Base-by-base conservation (phyloP, 1,140 invertebrate species). In the Microplitis mediator region DNA sequence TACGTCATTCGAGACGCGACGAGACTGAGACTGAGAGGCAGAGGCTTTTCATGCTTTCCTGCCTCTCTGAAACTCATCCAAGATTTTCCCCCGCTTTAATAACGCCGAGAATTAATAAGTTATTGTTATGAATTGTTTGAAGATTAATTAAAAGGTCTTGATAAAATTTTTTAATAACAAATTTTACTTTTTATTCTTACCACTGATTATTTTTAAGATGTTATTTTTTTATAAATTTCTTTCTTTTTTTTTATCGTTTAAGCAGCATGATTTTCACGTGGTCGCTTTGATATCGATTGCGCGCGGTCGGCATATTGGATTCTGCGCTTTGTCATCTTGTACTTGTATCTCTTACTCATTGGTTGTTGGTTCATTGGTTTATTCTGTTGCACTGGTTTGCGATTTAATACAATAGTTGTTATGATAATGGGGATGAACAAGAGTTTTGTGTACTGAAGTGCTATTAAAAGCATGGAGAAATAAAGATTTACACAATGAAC, bases 241-340 rank as follows among this genome's bases (percentile, higher is more conserved):
- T 54, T 54, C 2, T 3, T 60, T 34, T 60, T 31, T 60, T 62
- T 62, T 32, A 13, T 63, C 11, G 61, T 39, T 32, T 9, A 9
- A 51, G 16, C 63, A 51, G 82, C 81, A 74, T 83, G 81, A 81
- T 81, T 84, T 82, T 83, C 83, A 84, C 83, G 83, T 85, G 82
- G 80, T 78, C 72, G 75, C 76, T 65, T 72, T 73, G 74, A 76
- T 84, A 84, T 85, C 81, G 82, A 84, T 85, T 79, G 77, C 75
- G 72, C 74, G 68, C 75, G 58, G 69, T 51, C 77, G 75, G 71
- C 76, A 77, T 76, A 80, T 81, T 77, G 78, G 81, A 84, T 82
- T 84, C 82, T 84, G 80, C 82, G 80, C 81, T 76, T 77, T 78
- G 69, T 76, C 74, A 58, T 72, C 69, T 64, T 56, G 23, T 9